Conservation (phyloP, 2,113 vertebrate genomes). For the Struthio camelus region DNA sequence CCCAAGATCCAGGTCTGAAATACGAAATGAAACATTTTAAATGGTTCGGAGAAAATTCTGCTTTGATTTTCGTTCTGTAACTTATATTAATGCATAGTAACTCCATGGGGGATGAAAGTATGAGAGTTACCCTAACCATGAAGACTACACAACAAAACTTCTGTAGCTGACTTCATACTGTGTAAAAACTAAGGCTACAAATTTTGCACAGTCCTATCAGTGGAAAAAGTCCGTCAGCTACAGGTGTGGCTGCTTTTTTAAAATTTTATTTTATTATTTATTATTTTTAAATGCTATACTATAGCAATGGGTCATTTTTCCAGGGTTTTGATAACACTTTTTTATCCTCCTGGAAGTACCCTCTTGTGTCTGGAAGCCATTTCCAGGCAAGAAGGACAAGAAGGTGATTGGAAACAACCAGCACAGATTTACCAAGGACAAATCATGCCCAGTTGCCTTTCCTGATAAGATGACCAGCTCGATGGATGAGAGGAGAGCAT, state of each 20-base stretch:
- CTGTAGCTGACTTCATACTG: background rate
- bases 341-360: no score
- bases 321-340: background rate
- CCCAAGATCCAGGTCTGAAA: background rate
- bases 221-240: no score
- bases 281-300: no score
- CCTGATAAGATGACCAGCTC: no score
- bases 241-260: background rate
- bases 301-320: background rate
- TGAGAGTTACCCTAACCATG: background rate
- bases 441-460: no score
- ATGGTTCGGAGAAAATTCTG: background rate
- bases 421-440: no score
- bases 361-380: no score
- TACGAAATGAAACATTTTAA: background rate
- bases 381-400: no score
- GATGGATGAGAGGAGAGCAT: no score
- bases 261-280: no score
- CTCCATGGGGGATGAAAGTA: background rate
- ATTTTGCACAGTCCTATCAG: background rate
- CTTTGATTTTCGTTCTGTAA: background rate
- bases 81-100: background rate
- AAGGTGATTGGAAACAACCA: no score
- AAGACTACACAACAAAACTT: background rate
- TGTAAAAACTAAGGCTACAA: background rate